Percentiles rank a stretch among this genome's conserved stretches.
phyloP scores from a whole-genome alignment of 2,113 vertebrate species.

The Burhinus oedicnemus region DNA sequence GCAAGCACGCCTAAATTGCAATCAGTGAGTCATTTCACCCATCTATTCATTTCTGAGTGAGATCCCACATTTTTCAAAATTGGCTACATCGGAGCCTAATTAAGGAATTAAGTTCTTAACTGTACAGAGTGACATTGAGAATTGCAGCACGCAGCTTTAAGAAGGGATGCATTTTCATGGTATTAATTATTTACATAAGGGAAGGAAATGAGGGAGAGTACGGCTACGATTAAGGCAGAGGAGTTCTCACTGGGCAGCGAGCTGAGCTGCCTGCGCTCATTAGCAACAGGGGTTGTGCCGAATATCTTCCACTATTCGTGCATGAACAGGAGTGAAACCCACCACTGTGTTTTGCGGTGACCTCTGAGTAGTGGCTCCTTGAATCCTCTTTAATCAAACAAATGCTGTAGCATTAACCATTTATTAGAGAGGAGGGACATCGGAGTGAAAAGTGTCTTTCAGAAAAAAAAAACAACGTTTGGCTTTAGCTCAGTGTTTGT shows the following conservation, averaged over 20 bases:
- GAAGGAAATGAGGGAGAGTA: background rate
- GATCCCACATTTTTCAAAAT: slow-evolving; percentile 3
- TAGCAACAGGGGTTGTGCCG: background rate
- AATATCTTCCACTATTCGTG: background rate
- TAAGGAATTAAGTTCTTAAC: background rate
- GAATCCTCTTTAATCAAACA: background rate
- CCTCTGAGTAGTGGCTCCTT: background rate
- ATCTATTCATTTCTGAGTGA: background rate
- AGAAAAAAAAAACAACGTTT: background rate
- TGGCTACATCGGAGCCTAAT: background rate
- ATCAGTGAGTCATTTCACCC: background rate
- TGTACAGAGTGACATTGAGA: background rate
- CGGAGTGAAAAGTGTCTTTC: background rate
- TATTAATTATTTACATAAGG: background rate
- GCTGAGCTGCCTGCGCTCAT: background rate
- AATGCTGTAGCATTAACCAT: background rate
- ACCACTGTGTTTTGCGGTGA: background rate
- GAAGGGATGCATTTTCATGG: background rate
- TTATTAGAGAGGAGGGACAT: background rate
- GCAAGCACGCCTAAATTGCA: background rate
- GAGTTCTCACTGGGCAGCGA: background rate
- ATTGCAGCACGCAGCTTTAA: background rate
- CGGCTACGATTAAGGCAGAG: background rate
- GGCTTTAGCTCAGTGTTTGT: background rate
- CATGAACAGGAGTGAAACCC: background rate